Conservation (phyloP, 2,797 vertebrate species). For the Gymnoscopelus braueri region DNA sequence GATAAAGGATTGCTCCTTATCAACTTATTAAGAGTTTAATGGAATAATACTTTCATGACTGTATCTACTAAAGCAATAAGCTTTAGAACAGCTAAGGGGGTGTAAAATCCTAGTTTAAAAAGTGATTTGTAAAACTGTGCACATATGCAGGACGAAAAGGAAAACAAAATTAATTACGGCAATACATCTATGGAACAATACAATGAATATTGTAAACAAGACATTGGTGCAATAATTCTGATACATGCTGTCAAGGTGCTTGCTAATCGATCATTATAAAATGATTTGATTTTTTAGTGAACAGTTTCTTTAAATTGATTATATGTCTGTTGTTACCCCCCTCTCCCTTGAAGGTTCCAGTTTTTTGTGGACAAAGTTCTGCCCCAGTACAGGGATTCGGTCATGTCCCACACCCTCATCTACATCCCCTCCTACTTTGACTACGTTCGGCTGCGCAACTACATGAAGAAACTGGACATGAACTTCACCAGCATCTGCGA, state of each 20-base stretch:
- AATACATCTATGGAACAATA: no score
- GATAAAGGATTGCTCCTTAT: not conserved
- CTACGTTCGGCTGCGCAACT: constrained; percentile 93
- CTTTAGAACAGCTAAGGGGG: no score
- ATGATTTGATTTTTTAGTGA: not conserved
- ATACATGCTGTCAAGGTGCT: no score
- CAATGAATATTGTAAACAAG: no score
- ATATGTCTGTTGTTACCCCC: constrained; percentile 5
- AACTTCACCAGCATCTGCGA: constrained; percentile 90
- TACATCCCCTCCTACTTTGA: constrained; percentile 96
- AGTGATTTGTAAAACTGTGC: no score
- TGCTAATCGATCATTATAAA: not conserved
- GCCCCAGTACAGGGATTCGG: constrained; percentile 93
- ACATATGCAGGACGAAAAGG: no score
- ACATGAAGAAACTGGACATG: constrained; percentile 92
- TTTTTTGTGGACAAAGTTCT: constrained; percentile 91
- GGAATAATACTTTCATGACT: no score
- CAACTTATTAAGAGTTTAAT: not conserved
- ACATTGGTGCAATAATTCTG: no score
- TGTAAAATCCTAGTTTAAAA: no score
- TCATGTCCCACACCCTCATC: constrained; percentile 96
- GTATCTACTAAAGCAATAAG: no score
- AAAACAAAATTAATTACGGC: no score
- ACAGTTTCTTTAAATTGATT: not conserved
- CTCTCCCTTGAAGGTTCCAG: constrained; percentile 84